Base-by-base conservation (phyloP, 2,113 vertebrate species). In the Coturnix japonica region DNA sequence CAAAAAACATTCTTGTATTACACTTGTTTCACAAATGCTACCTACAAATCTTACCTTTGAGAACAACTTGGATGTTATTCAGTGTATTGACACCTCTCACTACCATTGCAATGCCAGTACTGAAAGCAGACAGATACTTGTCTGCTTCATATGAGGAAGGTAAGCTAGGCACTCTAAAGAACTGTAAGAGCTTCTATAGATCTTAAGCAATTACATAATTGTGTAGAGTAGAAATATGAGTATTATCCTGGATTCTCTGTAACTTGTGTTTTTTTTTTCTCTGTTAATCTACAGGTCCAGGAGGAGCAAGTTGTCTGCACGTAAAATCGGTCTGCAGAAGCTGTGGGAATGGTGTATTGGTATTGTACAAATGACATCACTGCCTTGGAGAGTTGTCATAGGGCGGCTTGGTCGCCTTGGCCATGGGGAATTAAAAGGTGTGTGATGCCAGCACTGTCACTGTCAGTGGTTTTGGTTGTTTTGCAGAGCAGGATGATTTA, bases 331-430 rank as follows among this genome's bases (percentile, higher is more conserved):
- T 56, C 97, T 99, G 54, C 99, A 99, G 97, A 99, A 99, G 95
- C 92, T 99, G 3, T 99, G 99, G 99, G 99, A 99, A 20, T 99
- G 99, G 99, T 99, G 99, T 74, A 89, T 99, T 4, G 99, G 99
- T 8, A 98, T 99, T 59, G 98, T 99, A 23, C 99, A 99, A 95
- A 99, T 99, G 98, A 99, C 99, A 5, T 99, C 99, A 4, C 94
- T 99, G 81, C 99, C 99, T 1, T 99, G 99, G 99, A 99, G 99
- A 97, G 98, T 99, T 43, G 99, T 99, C 19, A 99, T 99, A 13
- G 99, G 99, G 28, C 98, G 99, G 47, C 98, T 99, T n/a, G 99
- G 99, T 63, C 97, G 99, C 57, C 97, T 99, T 7, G 99, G 99
- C 76, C 99, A 99, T 0, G 99, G 99, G 30, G 99, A 99, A 81